Evolutionary conservation across 1,140 invertebrate genomes (phyloP).

Genomic region (Brachionus plicatilis): DNA sequence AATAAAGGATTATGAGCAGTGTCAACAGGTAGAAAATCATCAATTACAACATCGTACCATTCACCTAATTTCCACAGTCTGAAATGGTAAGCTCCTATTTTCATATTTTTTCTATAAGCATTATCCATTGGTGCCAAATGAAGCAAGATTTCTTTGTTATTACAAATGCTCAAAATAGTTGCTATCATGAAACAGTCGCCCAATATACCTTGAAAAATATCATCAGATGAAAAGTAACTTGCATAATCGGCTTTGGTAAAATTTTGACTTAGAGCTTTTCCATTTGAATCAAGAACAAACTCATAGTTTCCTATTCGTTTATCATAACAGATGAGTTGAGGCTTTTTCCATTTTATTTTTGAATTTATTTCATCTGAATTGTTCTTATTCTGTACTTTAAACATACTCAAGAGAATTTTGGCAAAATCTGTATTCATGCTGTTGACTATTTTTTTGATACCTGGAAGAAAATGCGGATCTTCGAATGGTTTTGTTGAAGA

Average conservation of each 20-base stretch:
- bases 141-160: constrained; percentile 10
- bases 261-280: neutral
- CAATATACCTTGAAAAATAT: constrained; percentile 22
- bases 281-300: constrained; percentile 11
- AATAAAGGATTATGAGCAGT: neutral
- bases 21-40: constrained; percentile 67
- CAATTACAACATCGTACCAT: constrained; percentile 69
- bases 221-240: constrained; percentile 9
- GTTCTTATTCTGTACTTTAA: neutral
- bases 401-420: neutral
- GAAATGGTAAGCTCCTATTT: constrained; percentile 60
- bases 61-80: constrained; percentile 71
- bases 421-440: neutral
- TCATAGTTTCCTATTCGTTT: neutral
- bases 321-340: neutral
- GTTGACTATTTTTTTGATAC: neutral
- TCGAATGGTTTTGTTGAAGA: neutral
- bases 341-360: constrained; percentile 16
- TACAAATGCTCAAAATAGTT: neutral
- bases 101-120: constrained; percentile 39
- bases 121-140: constrained; percentile 8
- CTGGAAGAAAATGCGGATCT: neutral
- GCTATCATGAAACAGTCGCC: constrained; percentile 39
- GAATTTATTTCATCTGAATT: neutral
- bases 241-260: neutral